phyloP scores from a whole-genome alignment of 2,113 vertebrate genomes.

The Neolamprologus ventralis region DNA sequence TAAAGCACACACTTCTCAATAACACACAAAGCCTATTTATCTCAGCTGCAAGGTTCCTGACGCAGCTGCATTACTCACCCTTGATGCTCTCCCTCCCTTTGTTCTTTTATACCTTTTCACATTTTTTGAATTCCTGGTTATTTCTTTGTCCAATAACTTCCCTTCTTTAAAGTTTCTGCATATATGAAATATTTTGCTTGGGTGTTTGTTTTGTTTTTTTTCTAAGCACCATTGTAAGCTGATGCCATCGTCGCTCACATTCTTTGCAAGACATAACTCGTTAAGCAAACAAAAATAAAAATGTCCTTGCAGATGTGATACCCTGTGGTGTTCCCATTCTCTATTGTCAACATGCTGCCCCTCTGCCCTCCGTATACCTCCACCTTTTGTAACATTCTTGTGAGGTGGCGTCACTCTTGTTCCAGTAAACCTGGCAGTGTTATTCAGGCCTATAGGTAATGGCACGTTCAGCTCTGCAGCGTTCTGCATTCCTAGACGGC shows the following conservation, averaged over 20 bases:
- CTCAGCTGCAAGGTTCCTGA: not conserved
- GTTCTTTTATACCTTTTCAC: not conserved
- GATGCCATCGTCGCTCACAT: not conserved
- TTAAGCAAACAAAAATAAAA: slow-evolving; percentile 1
- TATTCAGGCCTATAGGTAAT: slow-evolving; percentile 57
- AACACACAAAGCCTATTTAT: not conserved
- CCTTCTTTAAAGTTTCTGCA: not conserved
- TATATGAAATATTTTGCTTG: not conserved
- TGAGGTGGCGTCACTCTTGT: slow-evolving; percentile 43
- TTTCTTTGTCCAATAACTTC: not conserved
- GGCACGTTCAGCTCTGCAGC: not conserved
- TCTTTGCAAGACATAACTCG: not conserved
- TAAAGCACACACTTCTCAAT: not conserved
- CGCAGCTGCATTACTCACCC: not conserved
- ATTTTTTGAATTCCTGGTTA: not conserved
- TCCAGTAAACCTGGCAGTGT: slow-evolving; percentile 54
- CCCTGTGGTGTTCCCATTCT: slow-evolving; percentile 9
- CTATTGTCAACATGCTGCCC: slow-evolving; percentile 27
- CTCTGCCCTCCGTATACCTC: slow-evolving; percentile 19
- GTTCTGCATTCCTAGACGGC: slow-evolving; percentile 69
- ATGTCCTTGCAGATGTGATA: not conserved
- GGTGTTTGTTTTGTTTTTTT: not conserved
- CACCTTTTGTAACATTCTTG: slow-evolving; percentile 51
- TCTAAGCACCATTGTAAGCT: not conserved
- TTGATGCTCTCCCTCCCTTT: not conserved